Base-by-base conservation (phyloP, 2,888 invertebrate genomes). In the Heliconius ethilla region DNA sequence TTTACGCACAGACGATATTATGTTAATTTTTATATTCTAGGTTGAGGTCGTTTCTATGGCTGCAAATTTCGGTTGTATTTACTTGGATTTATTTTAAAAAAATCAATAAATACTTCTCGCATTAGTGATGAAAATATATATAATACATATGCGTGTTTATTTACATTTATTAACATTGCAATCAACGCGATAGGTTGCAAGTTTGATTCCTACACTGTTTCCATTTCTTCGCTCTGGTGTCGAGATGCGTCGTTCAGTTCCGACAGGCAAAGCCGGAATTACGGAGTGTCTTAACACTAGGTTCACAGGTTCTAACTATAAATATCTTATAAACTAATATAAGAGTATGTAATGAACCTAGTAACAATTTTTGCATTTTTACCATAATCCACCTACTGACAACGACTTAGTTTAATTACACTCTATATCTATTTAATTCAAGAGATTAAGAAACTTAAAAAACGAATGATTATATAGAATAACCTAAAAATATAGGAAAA, bases 1-100 rank as follows among this genome's bases (percentile, higher is more conserved):
- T 67, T 67, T 13, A 67, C 37, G 67, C 37, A 67, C 6, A 37
- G 40, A 13, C 69, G 25, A 69, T 25, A 45, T 27, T 69, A 69
- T 69, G 69, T 5, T 27, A 45, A 69, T 45, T 69, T 69, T 18
- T 11, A 40, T 45, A 9, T 69, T 69, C 45, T 69, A 69, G 69
- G 69, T 69, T 69, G 69, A 69, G 69, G 69, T 69, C 69, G 40
- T 69, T 2, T 45, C 37, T 37, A 11, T 18, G 10, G 25, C 25
- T 18, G 40, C 9, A 3, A 67, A 40, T 10, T 63, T 45, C 40
- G 45, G 25, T 45, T 69, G 25, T 2, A 15, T 25, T 40, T 22
- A 51, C 51, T n/a, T n/a, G n/a, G n/a, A n/a, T n/a, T n/a, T n/a
- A n/a, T n/a, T n/a, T n/a, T 22, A 51, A 25, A 13, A n/a, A 69